phyloP scores from a whole-genome alignment of 2,888 invertebrate genomes.

The Agrotis clavis region DNA sequence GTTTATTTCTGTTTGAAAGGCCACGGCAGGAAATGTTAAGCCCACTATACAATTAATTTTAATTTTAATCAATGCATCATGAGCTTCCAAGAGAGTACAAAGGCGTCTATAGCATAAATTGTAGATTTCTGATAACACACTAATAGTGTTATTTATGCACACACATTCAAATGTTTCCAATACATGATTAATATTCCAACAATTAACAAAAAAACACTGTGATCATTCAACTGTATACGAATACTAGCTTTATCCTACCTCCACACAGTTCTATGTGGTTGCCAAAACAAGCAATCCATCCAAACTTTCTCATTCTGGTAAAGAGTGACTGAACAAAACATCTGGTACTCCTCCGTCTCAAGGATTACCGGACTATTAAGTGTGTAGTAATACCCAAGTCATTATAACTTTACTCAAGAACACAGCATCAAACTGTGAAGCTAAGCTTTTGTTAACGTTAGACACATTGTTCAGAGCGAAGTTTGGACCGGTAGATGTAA shows the following conservation, averaged over 20 bases:
- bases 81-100: neutral
- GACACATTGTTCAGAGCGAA: conserved; percentile 60
- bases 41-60: neutral
- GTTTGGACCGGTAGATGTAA: conserved; percentile 41
- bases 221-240: neutral
- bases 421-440: conserved; percentile 62
- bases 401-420: conserved; percentile 58
- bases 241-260: neutral
- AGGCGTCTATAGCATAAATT: neutral
- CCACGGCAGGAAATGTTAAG: neutral
- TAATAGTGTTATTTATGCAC: too few species aligned
- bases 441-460: conserved; percentile 63
- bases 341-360: conserved; percentile 17
- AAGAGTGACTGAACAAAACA: conserved; percentile 21
- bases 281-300: conserved; percentile 4
- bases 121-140: too few species aligned
- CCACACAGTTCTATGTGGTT: neutral
- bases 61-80: neutral
- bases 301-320: conserved; percentile 36
- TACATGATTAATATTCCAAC: neutral
- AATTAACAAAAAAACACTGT: neutral
- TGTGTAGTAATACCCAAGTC: conserved; percentile 54
- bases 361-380: conserved; percentile 51
- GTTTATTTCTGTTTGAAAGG: neutral
- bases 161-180: neutral